These are phyloP conservation scores for Stenodema calcarata DNA, from an alignment of 2,888 invertebrate species.

Conservation along the genomic window DNA sequence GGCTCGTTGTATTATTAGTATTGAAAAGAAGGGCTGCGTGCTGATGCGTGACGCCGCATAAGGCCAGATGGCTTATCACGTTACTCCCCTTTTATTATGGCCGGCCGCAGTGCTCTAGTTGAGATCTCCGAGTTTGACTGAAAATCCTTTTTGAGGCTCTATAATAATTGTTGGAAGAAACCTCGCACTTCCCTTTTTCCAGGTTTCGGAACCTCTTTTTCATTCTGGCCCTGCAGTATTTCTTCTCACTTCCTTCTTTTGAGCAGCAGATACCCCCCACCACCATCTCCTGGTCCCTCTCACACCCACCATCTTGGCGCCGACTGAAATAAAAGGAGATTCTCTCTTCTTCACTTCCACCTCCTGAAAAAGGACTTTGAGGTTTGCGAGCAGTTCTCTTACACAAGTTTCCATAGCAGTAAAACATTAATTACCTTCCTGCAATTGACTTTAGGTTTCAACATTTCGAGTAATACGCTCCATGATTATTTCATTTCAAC, in stretches of 20 bases:
- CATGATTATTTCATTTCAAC: no score
- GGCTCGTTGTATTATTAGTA: background rate
- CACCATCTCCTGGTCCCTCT: background rate
- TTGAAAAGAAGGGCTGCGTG: constrained; percentile 12
- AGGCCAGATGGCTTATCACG: constrained; percentile 22
- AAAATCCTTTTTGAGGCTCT: background rate
- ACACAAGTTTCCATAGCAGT: background rate
- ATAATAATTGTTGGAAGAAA: background rate
- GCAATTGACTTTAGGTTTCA: no score
- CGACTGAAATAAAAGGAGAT: background rate
- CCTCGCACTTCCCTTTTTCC: background rate
- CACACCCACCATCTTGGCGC: background rate
- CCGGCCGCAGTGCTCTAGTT: constrained; percentile 19
- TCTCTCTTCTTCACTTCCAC: background rate
- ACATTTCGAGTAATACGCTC: no score
- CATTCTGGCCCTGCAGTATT: background rate
- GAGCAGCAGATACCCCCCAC: background rate
- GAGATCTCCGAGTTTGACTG: background rate
- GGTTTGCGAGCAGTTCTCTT: background rate
- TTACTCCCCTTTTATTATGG: constrained; percentile 13
- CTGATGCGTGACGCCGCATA: constrained; percentile 21
- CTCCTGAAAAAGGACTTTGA: background rate
- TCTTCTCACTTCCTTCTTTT: background rate
- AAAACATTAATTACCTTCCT: background rate
- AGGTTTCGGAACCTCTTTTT: background rate